Evolutionary conservation across 2,797 vertebrate species (phyloP), one percentile per base, ranked within the genome.

Genomic region (Microctenopoma stevenorrisi): DNA sequence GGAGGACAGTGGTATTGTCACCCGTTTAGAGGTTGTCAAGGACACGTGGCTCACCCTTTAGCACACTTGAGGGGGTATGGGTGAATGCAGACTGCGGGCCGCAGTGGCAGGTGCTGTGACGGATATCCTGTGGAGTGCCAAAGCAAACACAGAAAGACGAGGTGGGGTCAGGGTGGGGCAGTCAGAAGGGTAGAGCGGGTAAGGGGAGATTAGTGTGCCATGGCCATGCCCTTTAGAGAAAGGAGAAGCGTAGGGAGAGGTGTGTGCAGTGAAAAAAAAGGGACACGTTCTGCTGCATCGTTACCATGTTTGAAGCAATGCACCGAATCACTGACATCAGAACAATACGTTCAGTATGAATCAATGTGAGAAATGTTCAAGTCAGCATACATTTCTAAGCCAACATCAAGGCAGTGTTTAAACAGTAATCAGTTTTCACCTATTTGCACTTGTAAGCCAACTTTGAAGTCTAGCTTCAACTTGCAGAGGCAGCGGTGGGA

Each of bases 91-190:
- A 73, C 83, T 51, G 61, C 69, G 49, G 74, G 80, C 81, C 61
- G 16, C 81, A 79, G 74, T 86, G 88, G 88, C 92, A 93, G 88
- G 92, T 92, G 90, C 75, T 85, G 73, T 93, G 93, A 93, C 74
- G 84, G 87, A 93, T 93, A 89, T 86, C 61, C 79, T 42, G 42
- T 18, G 64, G 72, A 83, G 79, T 89, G 92, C 89, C 87, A 91
- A 92, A 87, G 76, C 81, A 92, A 92, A 92, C 90, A 90, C 74
- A 57, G 79, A 30, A 40, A 82, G 69, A 82, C 26, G 69, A 86
- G 90, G 85, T 80, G 79, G 83, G 85, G 85, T 86, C 76, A 88
- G 90, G 89, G 89, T 80, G 85, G 81, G 83, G 81, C 84, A 67
- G 74, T 66, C 77, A 66, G 79, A 73, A 83, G 82, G 75, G 86